Evolutionary conservation across 2,797 vertebrate species (phyloP).

Genomic region (Dipus sagitta): DNA sequence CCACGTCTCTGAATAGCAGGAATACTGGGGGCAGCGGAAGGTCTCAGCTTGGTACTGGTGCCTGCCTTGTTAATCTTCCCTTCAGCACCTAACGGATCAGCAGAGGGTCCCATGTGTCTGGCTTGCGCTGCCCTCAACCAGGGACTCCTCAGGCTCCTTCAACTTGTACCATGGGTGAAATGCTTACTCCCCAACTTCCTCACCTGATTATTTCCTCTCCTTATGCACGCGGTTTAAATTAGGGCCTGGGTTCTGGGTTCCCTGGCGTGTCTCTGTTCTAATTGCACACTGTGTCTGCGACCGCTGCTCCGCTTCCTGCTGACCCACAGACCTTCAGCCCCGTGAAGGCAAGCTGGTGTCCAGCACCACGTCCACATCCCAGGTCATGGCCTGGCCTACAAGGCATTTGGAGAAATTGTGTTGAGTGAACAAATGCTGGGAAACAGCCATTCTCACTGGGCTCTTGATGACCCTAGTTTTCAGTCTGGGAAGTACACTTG

Average conservation of each 20-base stretch:
- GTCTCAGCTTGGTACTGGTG: neutral
- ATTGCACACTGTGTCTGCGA: neutral
- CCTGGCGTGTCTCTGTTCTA: neutral
- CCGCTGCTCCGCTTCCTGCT: neutral
- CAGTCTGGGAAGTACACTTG: neutral
- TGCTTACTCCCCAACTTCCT: neutral
- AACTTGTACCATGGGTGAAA: no score
- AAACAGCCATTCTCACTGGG: neutral
- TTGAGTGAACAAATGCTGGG: neutral
- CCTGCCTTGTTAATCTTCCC: no score
- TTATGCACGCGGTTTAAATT: slow-evolving; percentile 1
- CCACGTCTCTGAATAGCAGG: neutral
- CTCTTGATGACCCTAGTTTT: neutral
- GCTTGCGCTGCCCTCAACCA: neutral
- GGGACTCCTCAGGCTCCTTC: neutral
- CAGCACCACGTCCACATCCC: neutral
- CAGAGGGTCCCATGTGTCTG: neutral
- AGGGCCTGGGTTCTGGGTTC: neutral
- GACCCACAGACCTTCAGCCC: neutral
- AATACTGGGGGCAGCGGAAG: no score
- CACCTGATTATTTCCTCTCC: neutral
- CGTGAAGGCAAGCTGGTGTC: neutral
- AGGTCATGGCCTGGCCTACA: neutral
- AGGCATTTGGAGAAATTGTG: neutral
- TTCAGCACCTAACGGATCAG: fast-evolving